phyloP scores from a whole-genome alignment of 2,113 vertebrate species.

The Spilogale gracilis region DNA sequence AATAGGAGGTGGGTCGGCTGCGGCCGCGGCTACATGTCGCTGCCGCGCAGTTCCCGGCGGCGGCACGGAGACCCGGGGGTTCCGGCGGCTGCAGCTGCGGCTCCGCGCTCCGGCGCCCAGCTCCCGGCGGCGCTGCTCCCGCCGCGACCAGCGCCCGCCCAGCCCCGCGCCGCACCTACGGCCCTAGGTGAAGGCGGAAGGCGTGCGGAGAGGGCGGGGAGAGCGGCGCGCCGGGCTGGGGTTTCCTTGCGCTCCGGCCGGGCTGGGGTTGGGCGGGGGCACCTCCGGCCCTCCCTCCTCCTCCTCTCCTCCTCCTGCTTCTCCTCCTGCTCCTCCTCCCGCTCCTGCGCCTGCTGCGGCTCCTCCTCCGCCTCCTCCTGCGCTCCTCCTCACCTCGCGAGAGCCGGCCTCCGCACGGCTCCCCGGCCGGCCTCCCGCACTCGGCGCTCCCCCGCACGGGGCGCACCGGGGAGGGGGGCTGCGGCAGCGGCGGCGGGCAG shows the following conservation, averaged over 20 bases:
- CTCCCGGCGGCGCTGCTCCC: background rate
- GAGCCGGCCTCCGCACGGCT: conserved; percentile 48
- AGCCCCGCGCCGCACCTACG: conserved; percentile 71
- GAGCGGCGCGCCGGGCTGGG: background rate
- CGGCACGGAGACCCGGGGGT: background rate
- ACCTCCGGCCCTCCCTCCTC: conserved; percentile 48
- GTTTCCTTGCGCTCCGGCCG: background rate
- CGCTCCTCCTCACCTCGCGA: conserved; percentile 75
- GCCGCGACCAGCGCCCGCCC: background rate
- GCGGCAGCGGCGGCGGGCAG: background rate
- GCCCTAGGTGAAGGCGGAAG: conserved; percentile 76
- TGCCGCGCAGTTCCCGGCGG: conserved; percentile 38
- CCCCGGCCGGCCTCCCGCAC: background rate
- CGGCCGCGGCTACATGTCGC: conserved; percentile 71
- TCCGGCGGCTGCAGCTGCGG: background rate
- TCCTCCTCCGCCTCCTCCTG: background rate
- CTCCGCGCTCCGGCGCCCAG: background rate
- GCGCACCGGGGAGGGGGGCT: background rate
- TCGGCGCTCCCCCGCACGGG: background rate
- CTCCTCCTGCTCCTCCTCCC: conserved; percentile 20
- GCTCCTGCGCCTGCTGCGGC: background rate
- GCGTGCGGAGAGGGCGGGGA: conserved; percentile 61
- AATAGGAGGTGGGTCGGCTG: background rate
- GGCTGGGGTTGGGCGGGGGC: conserved; percentile 60
- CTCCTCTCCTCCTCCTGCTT: background rate